These are phyloP conservation scores for Rhinatrema bivittatum DNA, from an alignment of 2,797 vertebrate genomes.

Conservation along the genomic window DNA sequence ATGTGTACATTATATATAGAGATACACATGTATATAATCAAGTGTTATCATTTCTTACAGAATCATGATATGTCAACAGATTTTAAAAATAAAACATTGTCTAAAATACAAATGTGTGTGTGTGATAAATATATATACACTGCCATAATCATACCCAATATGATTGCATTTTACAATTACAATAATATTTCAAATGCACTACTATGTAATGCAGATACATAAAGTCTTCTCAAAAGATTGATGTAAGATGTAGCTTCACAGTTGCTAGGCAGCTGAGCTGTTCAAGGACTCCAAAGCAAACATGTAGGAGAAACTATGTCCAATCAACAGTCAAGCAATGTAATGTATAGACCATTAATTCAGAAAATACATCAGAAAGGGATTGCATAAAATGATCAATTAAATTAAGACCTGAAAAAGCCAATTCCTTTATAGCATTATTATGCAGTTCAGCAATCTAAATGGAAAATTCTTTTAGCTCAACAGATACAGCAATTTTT, in stretches of 20 bases:
- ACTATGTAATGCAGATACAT: constrained; percentile 23
- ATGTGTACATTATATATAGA: too few relatives aligned
- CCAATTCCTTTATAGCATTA: constrained; percentile 26
- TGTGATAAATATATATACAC: background rate
- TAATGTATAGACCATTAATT: constrained; percentile 42
- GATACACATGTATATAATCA: too few relatives aligned
- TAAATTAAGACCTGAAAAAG: constrained; percentile 23
- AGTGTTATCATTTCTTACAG: too few relatives aligned
- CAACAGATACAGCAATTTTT: too few relatives aligned
- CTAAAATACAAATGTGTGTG: too few relatives aligned
- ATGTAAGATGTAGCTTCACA: constrained; percentile 58
- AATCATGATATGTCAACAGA: too few relatives aligned
- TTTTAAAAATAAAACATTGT: too few relatives aligned
- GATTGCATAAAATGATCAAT: constrained; percentile 21
- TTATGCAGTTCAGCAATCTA: too few relatives aligned
- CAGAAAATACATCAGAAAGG: constrained; percentile 30
- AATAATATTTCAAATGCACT: constrained; percentile 43
- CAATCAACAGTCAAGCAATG: constrained; percentile 48
- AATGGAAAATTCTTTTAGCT: too few relatives aligned
- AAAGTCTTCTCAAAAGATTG: constrained; percentile 48
- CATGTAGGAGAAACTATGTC: constrained; percentile 41
- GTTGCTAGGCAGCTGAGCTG: constrained; percentile 77
- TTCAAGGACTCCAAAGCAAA: constrained; percentile 49
- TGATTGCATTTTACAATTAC: constrained; percentile 45
- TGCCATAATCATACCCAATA: constrained; percentile 7